Base-by-base conservation (phyloP, 2,113 vertebrate species). In the Pteropus alecto region DNA sequence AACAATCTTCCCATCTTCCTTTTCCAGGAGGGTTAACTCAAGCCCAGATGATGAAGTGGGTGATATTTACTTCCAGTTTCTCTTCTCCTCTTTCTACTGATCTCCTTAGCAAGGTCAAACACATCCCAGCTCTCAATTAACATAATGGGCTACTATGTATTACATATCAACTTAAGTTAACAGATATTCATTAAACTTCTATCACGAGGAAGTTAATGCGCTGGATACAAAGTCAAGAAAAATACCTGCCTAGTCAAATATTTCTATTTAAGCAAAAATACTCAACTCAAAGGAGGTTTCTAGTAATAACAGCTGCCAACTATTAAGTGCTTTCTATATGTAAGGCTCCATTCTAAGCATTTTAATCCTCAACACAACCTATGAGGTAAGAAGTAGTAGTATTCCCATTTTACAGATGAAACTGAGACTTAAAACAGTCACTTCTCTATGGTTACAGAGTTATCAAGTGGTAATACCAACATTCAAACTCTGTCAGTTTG, bases 221-320 rank as follows among this genome's bases (percentile, higher is more conserved):
- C 19, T 61, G 30, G 54, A 28, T 71, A 83, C 19, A 93, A 91
- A 92, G n/a, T 68, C 67, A 94, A 76, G 63, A 90, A 79, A 87
- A 28, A 74, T 7, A 89, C 1, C 41, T 70, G 35, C 4, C 26
- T 76, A 87, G n/a, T 84, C 78, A 84, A 92, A 51, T 61, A 82
- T 70, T 89, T 74, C 81, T 63, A 71, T 91, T 56, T 94, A 79
- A 90, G 38, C 35, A 94, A 83, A 76, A 90, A 76, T 46, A 71
- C 43, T 94, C 70, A 82, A 67, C 26, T 63, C 35, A 93, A 83
- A 84, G 18, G 60, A 46, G 30, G 51, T 41, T 79, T 82, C n/a
- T 68, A 38, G n/a, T 67, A 94, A 87, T 76, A 81, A 76, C 22
- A 67, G 12, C 19, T 65, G 56, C 5, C 54, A 90, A 76, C 85